Evolutionary conservation across 2,888 invertebrate genomes (phyloP).

Genomic region (Ephialtes manifestator): DNA sequence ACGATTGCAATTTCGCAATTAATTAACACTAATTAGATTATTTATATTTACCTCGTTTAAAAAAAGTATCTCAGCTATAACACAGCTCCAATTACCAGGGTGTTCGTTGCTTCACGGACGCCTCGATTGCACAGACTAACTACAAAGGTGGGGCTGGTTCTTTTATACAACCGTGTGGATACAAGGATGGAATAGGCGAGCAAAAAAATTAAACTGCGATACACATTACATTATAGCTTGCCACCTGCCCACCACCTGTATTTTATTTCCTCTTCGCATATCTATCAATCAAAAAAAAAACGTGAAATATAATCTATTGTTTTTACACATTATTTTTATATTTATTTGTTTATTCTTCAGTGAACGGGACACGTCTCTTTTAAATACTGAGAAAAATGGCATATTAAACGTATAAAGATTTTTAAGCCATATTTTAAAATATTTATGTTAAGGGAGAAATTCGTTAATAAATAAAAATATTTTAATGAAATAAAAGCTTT

Average conservation of each 20-base stretch:
- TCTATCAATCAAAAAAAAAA: not conserved
- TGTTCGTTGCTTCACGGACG: constrained; percentile 11
- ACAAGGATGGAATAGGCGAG: constrained; percentile 28
- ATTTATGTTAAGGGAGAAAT: too few species aligned
- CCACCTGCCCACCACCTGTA: constrained; percentile 21
- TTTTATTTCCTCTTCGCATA: constrained; percentile 18
- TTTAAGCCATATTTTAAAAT: too few species aligned
- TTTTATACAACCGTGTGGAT: constrained; percentile 59
- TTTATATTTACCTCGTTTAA: constrained; percentile 14
- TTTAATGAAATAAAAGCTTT: too few species aligned
- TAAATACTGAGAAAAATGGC: too few species aligned
- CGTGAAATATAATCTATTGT: not conserved
- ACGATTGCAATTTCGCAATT: not conserved
- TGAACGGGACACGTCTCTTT: too few species aligned
- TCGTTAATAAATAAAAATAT: too few species aligned
- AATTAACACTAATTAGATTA: not conserved
- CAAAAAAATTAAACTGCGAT: constrained; percentile 28
- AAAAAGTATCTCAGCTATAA: not conserved
- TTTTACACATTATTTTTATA: too few species aligned
- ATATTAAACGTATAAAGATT: too few species aligned
- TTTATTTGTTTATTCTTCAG: too few species aligned
- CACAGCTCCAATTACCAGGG: not conserved
- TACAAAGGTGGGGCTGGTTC: constrained; percentile 40
- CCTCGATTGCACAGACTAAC: constrained; percentile 22
- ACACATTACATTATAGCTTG: constrained; percentile 12